phyloP scores from a whole-genome alignment of 1,140 invertebrate species.

The Drosophila orena region DNA sequence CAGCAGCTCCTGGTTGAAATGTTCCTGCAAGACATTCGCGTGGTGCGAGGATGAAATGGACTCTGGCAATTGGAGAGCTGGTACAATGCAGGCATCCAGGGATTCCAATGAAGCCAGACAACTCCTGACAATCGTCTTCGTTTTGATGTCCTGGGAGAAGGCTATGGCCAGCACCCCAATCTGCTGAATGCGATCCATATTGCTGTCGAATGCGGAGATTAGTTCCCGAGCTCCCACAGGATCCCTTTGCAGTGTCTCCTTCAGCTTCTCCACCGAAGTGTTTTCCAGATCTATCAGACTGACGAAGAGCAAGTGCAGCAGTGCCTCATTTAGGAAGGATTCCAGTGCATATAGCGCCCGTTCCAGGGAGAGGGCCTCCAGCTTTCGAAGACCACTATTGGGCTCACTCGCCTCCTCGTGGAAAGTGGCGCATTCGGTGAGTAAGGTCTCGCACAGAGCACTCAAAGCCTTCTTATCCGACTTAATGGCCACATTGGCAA shows the following conservation, averaged over 20 bases:
- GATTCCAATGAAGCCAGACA: slow-evolving; percentile 76
- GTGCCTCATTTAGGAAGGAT: slow-evolving; percentile 68
- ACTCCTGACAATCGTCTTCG: slow-evolving; percentile 72
- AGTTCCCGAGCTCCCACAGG: slow-evolving; percentile 38
- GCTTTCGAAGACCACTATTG: slow-evolving; percentile 58
- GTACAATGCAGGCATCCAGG: slow-evolving; percentile 70
- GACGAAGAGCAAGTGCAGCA: slow-evolving; percentile 65
- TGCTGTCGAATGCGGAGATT: slow-evolving; percentile 67
- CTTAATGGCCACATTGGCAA: slow-evolving; percentile 72
- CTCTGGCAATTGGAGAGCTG: slow-evolving; percentile 53
- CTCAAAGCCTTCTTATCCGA: slow-evolving; percentile 70
- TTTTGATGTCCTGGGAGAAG: slow-evolving; percentile 67
- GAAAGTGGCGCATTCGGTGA: slow-evolving; percentile 63
- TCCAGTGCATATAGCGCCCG: slow-evolving; percentile 66
- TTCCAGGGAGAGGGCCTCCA: slow-evolving; percentile 68
- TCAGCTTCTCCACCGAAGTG: slow-evolving; percentile 45
- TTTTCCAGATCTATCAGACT: slow-evolving; percentile 58
- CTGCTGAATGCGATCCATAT: slow-evolving; percentile 73
- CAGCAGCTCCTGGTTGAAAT: slow-evolving; percentile 68
- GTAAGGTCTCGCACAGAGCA: slow-evolving; percentile 68
- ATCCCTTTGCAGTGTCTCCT: slow-evolving; percentile 17
- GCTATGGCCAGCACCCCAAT: slow-evolving; percentile 80
- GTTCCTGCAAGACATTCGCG: slow-evolving; percentile 63
- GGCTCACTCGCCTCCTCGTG: slow-evolving; percentile 39
- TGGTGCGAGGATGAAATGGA: slow-evolving; percentile 29